Evolutionary conservation across 64 coral and sea anemone species (phyloP).

Genomic region (Dendronephthya gigantea): DNA sequence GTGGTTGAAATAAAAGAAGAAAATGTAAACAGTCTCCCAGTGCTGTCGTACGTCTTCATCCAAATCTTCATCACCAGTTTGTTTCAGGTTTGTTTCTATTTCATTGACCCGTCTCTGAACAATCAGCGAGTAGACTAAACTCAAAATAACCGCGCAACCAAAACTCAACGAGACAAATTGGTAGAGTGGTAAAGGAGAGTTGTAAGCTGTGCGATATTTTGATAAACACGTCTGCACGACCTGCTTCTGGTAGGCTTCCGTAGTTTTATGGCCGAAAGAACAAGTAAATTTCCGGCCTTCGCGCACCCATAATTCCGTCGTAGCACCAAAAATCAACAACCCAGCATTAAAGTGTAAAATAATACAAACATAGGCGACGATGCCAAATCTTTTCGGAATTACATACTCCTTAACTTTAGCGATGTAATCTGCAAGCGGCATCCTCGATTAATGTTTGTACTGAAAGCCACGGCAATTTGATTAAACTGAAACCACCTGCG

Average conservation of each 20-base stretch:
- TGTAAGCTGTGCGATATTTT: not conserved
- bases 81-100: not conserved
- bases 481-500: too few relatives aligned
- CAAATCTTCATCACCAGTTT: not conserved
- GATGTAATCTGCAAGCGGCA: not conserved
- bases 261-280: not conserved
- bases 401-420: constrained; percentile 27
- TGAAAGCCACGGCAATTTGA: too few relatives aligned
- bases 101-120: too few relatives aligned
- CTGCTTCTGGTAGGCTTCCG: not conserved
- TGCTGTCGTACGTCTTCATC: not conserved
- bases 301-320: not conserved
- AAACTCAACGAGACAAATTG: not conserved
- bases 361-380: constrained; percentile 22
- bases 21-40: not conserved
- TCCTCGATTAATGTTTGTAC: too few relatives aligned
- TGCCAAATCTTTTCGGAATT: not conserved
- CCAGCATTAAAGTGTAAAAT: not conserved
- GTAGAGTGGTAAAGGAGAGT: not conserved
- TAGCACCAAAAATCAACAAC: not conserved
- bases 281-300: constrained; percentile 25
- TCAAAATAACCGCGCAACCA: not conserved
- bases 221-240: not conserved
- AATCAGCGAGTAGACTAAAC: not conserved
- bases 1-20: not conserved